Evolutionary conservation across 2,113 vertebrate genomes (phyloP).

Genomic region (Vulpes vulpes): DNA sequence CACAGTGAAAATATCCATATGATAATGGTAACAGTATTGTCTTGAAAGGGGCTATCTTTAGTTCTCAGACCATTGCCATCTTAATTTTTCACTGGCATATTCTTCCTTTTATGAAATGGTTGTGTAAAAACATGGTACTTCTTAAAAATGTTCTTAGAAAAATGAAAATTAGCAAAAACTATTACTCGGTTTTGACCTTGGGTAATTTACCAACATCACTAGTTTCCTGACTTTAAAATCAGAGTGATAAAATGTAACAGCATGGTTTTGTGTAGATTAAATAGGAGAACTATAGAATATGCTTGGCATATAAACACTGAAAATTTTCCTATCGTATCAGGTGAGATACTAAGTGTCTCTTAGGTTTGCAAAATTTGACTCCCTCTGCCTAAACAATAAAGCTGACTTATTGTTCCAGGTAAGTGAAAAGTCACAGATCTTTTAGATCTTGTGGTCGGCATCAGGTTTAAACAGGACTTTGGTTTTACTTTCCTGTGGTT

Average conservation of each 20-base stretch:
- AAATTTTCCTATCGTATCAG: neutral
- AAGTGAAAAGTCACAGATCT: neutral
- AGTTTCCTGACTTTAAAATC: constrained; percentile 26
- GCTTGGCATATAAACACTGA: neutral
- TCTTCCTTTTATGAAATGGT: constrained; percentile 42
- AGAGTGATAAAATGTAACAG: constrained; percentile 17
- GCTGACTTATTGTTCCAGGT: neutral
- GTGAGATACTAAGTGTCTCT: neutral
- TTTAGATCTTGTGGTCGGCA: neutral
- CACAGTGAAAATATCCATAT: neutral
- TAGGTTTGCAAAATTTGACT: neutral
- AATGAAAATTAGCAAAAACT: constrained; percentile 26
- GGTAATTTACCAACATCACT: constrained; percentile 26
- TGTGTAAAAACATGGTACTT: neutral
- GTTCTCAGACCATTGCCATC: neutral
- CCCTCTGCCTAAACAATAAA: neutral
- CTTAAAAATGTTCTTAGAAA: neutral
- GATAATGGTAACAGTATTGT: neutral
- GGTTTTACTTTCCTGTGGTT: neutral
- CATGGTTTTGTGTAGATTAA: neutral
- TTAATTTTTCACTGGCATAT: neutral
- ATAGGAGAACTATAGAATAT: neutral
- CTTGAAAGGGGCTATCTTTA: neutral
- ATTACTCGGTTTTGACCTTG: neutral
- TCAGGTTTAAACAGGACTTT: neutral